Evolutionary conservation across 2,113 vertebrate genomes (phyloP), one percentile per base, ranked within the genome.

Genomic region (Phasianus colchicus): DNA sequence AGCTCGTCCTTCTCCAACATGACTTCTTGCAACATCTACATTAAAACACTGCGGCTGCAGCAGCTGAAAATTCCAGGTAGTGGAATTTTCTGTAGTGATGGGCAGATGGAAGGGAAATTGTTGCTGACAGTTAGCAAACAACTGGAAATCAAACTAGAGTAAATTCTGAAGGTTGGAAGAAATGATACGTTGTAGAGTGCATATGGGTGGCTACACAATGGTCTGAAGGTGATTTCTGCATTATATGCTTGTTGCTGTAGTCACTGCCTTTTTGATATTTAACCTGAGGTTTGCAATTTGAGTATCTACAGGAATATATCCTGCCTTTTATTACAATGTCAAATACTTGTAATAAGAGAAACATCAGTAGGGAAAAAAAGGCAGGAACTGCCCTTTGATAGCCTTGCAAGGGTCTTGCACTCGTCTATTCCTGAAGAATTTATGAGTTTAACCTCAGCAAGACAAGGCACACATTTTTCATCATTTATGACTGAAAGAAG

Each of bases 321-420:
- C 25, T 60, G 21, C 14, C 9, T 83, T 70, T 77, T 47, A 13
- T 42, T 47, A 7, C 27, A 55, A 61, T 8, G 79, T 30, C 54
- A 63, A 83, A 7, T 1, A 14, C 22, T 29, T 50, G 42, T 4
- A 55, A 0, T 4, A 58, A 24, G 7, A 77, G 72, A 66, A 77
- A 17, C 20, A 11, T 0, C 0, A 0, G 11, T 27, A 7, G 18
- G 30, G 32, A 20, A 58, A n/a, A 19, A 29, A 27, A 40, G 16
- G 61, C 25, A 29, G 36, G 25, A 64, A 29, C 15, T 89, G 25
- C 29, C 45, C 74, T 79, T 52, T 93, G 45, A 38, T 47, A 80
- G 55, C 42, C 36, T 61, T 90, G 69, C 64, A 32, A 61, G 22
- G 50, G 18, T 15, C 76, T 52, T 19, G 43, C 10, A 50, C 22